Base-by-base conservation (phyloP, 2,888 invertebrate genomes). In the Hypselothyrea guttata region DNA sequence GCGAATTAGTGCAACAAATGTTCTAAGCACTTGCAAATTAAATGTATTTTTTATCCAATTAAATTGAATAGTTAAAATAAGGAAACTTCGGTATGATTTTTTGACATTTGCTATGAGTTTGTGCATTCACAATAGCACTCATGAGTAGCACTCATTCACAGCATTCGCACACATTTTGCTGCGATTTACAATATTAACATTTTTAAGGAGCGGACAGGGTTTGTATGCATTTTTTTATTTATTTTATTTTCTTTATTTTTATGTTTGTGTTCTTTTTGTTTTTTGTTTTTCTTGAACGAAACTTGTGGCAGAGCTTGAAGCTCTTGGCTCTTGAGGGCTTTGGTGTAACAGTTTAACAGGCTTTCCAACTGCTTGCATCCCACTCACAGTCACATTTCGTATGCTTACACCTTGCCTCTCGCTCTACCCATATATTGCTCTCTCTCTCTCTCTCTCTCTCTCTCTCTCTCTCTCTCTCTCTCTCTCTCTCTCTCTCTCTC, bases 1-100 rank as follows among this genome's bases (percentile, higher is more conserved):
- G 51, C n/a, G 47, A 65, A 64, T 65, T 64, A 58, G 41, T 34
- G 27, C 65, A 64, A 53, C 27, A 54, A 71, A 55, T 34, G 35
- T 38, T 37, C 9, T 37, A 37, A 35, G 35, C 13, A 35, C 35
- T 37, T 44, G 15, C 30, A 27, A 52, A 38, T 16, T 15, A 57
- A 45, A 52, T 33, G 16, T 30, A 27, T 28, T 30, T 37, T 27
- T 30, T 44, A 52, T 57, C 42, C 18, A 12, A 16, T 38, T 27
- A 38, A 56, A 31, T 56, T 38, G 48, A 35, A 28, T 3, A 28
- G 15, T 12, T 8, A n/a, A 13, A 37, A 16, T n/a, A n/a, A n/a
- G n/a, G n/a, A n/a, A n/a, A n/a, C n/a, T n/a, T n/a, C n/a, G n/a
- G n/a, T n/a, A n/a, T n/a, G n/a, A n/a, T 22, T 22, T 22, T 22